These are phyloP conservation scores for Oxyscelio sp. DNA, from an alignment of 2,888 invertebrate species.

Conservation along the genomic window DNA sequence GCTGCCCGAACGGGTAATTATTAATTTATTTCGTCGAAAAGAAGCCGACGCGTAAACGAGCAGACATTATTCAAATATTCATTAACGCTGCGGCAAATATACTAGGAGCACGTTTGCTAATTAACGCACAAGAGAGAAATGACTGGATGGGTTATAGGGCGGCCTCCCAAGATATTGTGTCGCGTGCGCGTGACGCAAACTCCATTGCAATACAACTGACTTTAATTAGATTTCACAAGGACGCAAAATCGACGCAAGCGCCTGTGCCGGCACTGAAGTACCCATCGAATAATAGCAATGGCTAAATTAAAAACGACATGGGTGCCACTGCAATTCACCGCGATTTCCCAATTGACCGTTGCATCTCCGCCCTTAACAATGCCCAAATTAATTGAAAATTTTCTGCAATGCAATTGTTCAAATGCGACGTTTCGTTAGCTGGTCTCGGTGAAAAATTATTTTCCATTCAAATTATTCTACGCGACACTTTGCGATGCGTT, in stretches of 20 bases:
- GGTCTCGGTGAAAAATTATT: constrained; percentile 11
- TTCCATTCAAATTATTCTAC: constrained; percentile 23
- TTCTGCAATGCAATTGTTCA: constrained; percentile 13
- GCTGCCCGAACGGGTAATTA: constrained; percentile 53
- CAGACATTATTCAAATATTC: constrained; percentile 86
- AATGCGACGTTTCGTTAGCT: neutral
- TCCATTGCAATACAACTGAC: constrained; percentile 55
- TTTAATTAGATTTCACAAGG: constrained; percentile 83
- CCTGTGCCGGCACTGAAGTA: constrained; percentile 40
- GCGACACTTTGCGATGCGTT: neutral
- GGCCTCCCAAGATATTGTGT: constrained; percentile 82
- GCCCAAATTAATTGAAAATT: constrained; percentile 61
- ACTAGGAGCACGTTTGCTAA: constrained; percentile 83
- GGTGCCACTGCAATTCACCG: constrained; percentile 10
- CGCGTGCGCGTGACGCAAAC: constrained; percentile 75
- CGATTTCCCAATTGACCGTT: constrained; percentile 66
- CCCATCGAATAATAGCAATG: constrained; percentile 18
- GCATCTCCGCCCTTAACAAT: constrained; percentile 54
- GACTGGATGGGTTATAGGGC: constrained; percentile 76
- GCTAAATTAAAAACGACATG: constrained; percentile 64
- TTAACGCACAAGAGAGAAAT: constrained; percentile 83
- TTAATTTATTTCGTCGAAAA: constrained; percentile 67
- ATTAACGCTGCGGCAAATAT: constrained; percentile 85
- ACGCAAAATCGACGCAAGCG: constrained; percentile 82
- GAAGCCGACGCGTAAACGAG: constrained; percentile 75